phyloP scores from a whole-genome alignment of 1,140 invertebrate species.

The Megalopta genalis region DNA sequence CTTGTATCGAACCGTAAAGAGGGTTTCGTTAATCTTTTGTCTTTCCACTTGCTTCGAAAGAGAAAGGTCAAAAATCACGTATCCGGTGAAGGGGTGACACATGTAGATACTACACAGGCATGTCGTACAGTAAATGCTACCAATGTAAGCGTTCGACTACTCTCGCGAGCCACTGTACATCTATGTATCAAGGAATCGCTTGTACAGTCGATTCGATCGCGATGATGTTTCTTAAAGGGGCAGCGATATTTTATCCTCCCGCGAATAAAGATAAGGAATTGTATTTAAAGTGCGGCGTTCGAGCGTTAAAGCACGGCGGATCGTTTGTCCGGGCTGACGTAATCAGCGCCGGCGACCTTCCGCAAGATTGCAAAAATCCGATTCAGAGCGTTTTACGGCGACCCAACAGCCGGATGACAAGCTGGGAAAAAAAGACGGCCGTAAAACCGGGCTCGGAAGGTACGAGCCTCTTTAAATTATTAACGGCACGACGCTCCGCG shows the following conservation, averaged over 20 bases:
- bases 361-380: conserved; percentile 12
- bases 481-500: neutral
- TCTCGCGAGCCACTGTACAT: neutral
- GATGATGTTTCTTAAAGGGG: neutral
- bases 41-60: too few relatives aligned
- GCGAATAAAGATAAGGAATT: neutral
- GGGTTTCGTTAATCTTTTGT: too few relatives aligned
- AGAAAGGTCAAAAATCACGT: too few relatives aligned
- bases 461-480: conserved; percentile 12
- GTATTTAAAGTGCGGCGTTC: neutral
- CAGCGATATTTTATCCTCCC: neutral
- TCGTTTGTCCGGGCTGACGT: neutral
- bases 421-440: neutral
- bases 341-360: conserved; percentile 5
- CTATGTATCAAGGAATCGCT: neutral
- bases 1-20: too few relatives aligned
- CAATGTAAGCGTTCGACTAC: neutral
- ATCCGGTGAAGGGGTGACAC: too few relatives aligned
- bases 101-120: too few relatives aligned
- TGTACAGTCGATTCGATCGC: neutral
- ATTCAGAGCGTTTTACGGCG: conserved; percentile 14
- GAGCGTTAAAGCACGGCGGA: neutral
- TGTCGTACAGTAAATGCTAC: too few relatives aligned
- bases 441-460: neutral
- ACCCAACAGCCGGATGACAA: neutral